Evolutionary conservation across 2,888 invertebrate genomes (phyloP), one percentile per base, ranked within the genome.

Genomic region (Agrypnus murinus): DNA sequence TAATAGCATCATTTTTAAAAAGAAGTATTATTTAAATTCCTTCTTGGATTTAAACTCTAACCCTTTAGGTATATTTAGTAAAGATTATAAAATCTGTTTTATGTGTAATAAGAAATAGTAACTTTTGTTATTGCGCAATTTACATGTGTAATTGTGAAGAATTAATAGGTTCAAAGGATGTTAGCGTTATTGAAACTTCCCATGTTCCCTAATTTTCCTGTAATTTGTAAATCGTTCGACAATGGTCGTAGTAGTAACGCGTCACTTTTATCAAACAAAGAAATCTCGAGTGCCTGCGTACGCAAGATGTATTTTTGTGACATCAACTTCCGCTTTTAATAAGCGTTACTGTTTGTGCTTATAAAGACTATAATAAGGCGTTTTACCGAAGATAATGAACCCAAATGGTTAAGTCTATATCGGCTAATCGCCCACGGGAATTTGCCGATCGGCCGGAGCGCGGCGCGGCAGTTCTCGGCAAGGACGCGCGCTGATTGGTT

Each of bases 401-500:
- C 77, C 75, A 79, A 80, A 76, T 69, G 77, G 69, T 74, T 72
- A 70, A 77, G 81, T 77, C 77, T 77, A 74, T 82, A 82, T 81
- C 81, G 83, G 78, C 79, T 80, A 83, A 82, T 81, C 81, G 83
- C 79, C 79, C 80, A 83, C 80, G 80, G 78, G 74, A 66, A 71
- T 76, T 79, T 78, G 83, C 82, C 83, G 81, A 74, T 76, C 74
- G 73, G 74, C 74, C 77, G 80, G 79, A 77, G 75, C 71, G 71
- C 75, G 77, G 76, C 77, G 75, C 79, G 78, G 75, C 69, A 73
- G 76, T 77, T 71, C 72, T 79, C 84, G 84, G 82, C 84, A 85
- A 85, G 86, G 85, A 78, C 85, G 85, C 79, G 76, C 75, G 79
- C 80, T 84, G 83, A 86, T 86, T 85, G 85, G 85, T 81, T 80